phyloP scores from a whole-genome alignment of 2,888 invertebrate genomes.

The Stenodema calcarata region DNA sequence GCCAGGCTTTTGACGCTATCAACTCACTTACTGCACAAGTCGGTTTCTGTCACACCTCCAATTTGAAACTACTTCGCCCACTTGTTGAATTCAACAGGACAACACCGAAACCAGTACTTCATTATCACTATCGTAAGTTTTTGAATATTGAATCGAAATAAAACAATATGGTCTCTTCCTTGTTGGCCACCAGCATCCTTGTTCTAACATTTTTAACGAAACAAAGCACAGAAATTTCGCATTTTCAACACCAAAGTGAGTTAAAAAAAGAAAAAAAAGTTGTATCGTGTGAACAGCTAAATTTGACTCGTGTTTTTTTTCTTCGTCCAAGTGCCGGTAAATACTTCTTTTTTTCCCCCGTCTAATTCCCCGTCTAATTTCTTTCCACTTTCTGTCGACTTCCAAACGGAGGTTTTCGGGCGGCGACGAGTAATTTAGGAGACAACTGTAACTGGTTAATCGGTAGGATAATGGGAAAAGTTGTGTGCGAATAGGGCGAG shows the following conservation, averaged over 20 bases:
- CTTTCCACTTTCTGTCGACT: neutral
- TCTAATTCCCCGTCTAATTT: neutral
- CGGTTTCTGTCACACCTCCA: neutral
- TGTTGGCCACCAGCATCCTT: slow-evolving; percentile 47
- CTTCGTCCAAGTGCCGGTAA: too few relatives aligned
- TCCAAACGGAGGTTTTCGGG: neutral
- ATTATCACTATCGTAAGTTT: neutral
- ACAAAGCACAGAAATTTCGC: neutral
- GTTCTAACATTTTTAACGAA: slow-evolving; percentile 13
- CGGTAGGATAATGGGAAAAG: slow-evolving; percentile 30
- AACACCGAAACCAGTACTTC: neutral
- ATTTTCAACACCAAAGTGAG: slow-evolving; percentile 10
- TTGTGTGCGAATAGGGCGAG: neutral
- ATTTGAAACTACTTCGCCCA: neutral
- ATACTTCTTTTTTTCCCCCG: neutral
- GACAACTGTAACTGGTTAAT: slow-evolving; percentile 9
- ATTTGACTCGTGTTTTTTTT: neutral
- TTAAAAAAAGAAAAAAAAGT: slow-evolving; percentile 1
- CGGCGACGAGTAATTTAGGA: neutral
- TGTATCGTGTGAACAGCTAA: neutral
- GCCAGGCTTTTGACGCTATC: slow-evolving; percentile 17
- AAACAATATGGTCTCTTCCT: slow-evolving; percentile 15
- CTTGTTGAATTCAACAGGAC: neutral
- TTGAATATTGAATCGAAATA: neutral
- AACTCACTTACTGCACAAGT: slow-evolving; percentile 36